Conservation (phyloP, 2,888 invertebrate genomes). For the Tenthredo livida region DNA sequence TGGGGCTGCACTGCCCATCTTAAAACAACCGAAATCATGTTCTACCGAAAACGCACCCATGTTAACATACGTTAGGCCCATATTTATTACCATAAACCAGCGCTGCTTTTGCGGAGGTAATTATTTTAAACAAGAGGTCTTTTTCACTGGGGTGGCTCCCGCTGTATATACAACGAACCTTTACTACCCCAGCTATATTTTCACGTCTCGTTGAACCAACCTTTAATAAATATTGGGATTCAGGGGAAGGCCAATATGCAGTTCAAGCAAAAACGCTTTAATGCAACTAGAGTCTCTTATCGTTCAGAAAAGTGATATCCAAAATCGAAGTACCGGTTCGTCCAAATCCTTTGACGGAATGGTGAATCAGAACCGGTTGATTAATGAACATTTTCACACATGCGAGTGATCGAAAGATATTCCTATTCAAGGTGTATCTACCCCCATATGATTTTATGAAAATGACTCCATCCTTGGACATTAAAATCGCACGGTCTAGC, state of each 20-base stretch:
- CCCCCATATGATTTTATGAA: neutral
- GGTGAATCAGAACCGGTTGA: neutral
- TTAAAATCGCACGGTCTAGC: neutral
- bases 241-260: neutral
- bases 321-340: neutral
- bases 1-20: constrained; percentile 2
- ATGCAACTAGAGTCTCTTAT: too few relatives aligned
- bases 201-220: constrained; percentile 13
- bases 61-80: constrained; percentile 56
- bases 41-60: constrained; percentile 29
- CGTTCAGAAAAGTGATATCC: neutral
- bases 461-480: neutral
- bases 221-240: constrained; percentile 13
- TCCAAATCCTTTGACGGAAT: neutral
- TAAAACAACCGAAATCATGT: constrained; percentile 47
- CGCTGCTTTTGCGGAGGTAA: constrained; percentile 27
- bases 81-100: constrained; percentile 55
- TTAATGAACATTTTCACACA: neutral
- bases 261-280: too few relatives aligned
- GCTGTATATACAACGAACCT: neutral
- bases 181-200: constrained; percentile 10
- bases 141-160: neutral
- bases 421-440: neutral
- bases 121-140: constrained; percentile 40
- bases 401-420: neutral